Evolutionary conservation across 2,797 vertebrate species (phyloP).

Genomic region (Hippopotamyrus pictus): DNA sequence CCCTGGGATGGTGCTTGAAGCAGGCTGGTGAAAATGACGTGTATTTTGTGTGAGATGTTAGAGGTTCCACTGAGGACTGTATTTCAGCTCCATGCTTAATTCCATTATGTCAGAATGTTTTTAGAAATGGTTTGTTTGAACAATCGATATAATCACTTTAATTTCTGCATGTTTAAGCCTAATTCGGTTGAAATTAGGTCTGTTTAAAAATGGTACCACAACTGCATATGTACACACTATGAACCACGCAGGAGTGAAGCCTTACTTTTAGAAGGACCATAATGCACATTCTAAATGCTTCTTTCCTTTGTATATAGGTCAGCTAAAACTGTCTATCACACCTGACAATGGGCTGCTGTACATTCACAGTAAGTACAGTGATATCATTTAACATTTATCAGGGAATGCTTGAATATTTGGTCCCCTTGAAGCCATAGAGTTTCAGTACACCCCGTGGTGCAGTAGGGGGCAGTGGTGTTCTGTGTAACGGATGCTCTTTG

Average conservation of each 20-base stretch:
- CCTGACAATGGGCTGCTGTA: constrained; percentile 45
- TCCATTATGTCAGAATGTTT: neutral
- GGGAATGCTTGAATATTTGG: neutral
- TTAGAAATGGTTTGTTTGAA: neutral
- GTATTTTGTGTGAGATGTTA: neutral
- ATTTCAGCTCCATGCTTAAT: neutral
- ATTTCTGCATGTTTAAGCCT: neutral
- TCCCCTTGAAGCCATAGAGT: neutral
- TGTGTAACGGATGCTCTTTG: neutral
- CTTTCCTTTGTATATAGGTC: constrained; percentile 43
- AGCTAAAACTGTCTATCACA: constrained; percentile 57
- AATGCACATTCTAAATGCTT: neutral
- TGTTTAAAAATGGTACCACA: neutral
- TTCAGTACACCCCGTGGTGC: neutral
- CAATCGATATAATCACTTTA: neutral
- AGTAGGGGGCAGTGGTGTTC: neutral
- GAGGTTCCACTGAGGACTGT: neutral
- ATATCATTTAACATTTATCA: neutral
- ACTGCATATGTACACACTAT: neutral
- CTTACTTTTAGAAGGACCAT: neutral
- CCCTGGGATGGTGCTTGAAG: neutral
- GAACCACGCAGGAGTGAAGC: neutral
- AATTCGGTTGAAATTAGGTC: neutral
- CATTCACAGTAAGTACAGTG: constrained; percentile 54
- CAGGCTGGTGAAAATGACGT: neutral